Evolutionary conservation across 2,113 vertebrate genomes (phyloP).

Genomic region (Toxotes jaculatrix): DNA sequence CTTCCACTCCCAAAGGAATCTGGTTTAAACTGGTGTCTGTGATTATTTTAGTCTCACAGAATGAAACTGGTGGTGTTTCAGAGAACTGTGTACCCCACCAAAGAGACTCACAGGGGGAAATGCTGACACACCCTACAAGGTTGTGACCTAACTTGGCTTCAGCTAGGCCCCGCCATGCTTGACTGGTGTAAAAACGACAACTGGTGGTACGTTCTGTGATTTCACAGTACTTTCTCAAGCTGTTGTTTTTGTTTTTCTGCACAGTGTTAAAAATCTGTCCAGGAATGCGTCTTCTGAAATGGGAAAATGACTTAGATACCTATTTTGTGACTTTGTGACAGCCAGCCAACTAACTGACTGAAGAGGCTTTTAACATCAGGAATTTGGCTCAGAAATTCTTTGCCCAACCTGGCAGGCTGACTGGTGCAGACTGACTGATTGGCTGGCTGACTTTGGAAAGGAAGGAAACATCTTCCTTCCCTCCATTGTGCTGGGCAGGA

Average conservation of each 20-base stretch:
- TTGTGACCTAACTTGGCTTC: conserved; percentile 33
- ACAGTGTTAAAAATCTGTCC: neutral
- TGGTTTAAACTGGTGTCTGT: conserved; percentile 28
- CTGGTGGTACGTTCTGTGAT: conserved; percentile 3
- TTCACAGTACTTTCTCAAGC: neutral
- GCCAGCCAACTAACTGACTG: neutral
- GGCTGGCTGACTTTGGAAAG: conserved; percentile 60
- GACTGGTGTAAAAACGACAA: conserved; percentile 17
- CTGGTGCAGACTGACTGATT: conserved; percentile 29
- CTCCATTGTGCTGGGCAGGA: conserved; percentile 82
- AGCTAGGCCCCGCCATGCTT: neutral
- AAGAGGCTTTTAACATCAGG: conserved; percentile 19
- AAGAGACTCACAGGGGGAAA: conserved; percentile 29
- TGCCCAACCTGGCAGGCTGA: conserved; percentile 39
- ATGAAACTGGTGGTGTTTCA: conserved; percentile 1
- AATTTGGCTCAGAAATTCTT: conserved; percentile 46
- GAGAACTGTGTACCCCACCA: conserved; percentile 3
- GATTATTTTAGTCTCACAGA: conserved; percentile 26
- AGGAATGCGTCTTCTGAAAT: neutral
- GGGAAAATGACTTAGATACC: neutral
- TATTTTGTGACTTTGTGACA: conserved; percentile 6
- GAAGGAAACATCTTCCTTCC: conserved; percentile 82
- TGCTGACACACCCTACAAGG: conserved; percentile 27
- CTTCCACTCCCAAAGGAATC: conserved; percentile 29
- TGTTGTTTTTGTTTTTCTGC: conserved; percentile 11